A percentile compares a stretch with the other conserved stretches of the same genome.
These are phyloP conservation scores for Eupristina koningsbergeri DNA, from an alignment of 1,140 invertebrate genomes.

Conservation along the genomic window DNA sequence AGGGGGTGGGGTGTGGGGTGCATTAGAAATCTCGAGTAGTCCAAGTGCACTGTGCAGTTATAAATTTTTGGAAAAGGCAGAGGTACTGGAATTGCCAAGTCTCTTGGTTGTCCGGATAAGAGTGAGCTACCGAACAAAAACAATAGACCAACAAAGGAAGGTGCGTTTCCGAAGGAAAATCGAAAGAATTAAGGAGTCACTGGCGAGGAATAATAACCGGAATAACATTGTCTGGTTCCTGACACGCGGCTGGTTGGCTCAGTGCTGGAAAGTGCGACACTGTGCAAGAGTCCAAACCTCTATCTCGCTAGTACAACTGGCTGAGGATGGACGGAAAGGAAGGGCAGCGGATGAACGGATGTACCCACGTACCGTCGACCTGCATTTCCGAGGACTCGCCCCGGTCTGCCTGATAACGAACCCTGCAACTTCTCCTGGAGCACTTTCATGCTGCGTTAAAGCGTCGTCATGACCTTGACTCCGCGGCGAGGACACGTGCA, in stretches of 20 bases:
- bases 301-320: neutral
- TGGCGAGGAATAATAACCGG: constrained; percentile 10
- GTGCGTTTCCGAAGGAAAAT: neutral
- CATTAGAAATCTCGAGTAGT: too few relatives aligned
- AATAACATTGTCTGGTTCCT: constrained; percentile 38
- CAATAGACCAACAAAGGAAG: neutral
- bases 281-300: neutral
- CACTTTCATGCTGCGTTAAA: too few relatives aligned
- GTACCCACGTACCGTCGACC: neutral
- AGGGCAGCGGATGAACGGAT: neutral
- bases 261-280: constrained; percentile 18
- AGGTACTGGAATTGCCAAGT: neutral
- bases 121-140: neutral
- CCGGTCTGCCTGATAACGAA: constrained; percentile 27
- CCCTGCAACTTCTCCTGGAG: too few relatives aligned
- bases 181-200: too few relatives aligned
- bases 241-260: neutral
- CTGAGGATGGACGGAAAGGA: neutral
- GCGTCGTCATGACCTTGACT: too few relatives aligned
- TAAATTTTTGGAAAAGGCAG: neutral
- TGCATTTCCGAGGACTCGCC: neutral
- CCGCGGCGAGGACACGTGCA: too few relatives aligned
- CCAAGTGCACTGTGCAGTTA: too few relatives aligned
- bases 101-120: neutral
- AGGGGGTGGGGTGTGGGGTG: too few relatives aligned